Conservation (phyloP, 2,113 vertebrate species). For the Prietella phreatophila region DNA sequence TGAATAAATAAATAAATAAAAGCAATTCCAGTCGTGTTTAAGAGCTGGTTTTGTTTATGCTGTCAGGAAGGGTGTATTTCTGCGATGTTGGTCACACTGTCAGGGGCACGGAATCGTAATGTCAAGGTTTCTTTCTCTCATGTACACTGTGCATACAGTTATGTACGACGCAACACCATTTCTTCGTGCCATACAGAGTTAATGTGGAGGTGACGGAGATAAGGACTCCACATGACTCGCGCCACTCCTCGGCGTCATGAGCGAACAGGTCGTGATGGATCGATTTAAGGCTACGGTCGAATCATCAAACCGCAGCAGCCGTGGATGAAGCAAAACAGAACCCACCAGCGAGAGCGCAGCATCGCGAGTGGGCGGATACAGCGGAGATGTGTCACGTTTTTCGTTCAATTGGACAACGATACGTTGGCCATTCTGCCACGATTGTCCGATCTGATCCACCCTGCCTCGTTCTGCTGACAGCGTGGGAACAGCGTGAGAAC, state of each 20-base stretch:
- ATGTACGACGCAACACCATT: background rate
- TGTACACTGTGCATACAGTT: background rate
- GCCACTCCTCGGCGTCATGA: background rate
- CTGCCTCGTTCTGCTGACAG: background rate
- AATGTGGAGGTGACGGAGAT: background rate
- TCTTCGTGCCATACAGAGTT: background rate
- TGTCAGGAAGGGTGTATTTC: background rate
- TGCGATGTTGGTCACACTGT: no score
- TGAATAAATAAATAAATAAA: background rate
- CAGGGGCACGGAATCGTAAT: background rate
- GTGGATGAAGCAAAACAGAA: background rate
- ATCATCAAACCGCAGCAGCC: background rate
- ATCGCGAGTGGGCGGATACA: background rate
- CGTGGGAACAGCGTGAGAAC: conserved; percentile 3
- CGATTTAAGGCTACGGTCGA: background rate
- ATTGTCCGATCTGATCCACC: conserved; percentile 17
- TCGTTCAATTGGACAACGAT: conserved; percentile 4
- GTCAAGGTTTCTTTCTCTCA: background rate
- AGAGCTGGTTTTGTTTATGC: background rate
- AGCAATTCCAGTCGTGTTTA: background rate
- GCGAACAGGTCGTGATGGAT: conserved; percentile 16
- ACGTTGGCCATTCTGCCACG: background rate
- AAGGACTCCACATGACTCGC: background rate
- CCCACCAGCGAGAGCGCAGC: background rate
- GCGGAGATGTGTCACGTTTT: background rate